Conservation (phyloP, 1,140 invertebrate species). For the Nomia melanderi region DNA sequence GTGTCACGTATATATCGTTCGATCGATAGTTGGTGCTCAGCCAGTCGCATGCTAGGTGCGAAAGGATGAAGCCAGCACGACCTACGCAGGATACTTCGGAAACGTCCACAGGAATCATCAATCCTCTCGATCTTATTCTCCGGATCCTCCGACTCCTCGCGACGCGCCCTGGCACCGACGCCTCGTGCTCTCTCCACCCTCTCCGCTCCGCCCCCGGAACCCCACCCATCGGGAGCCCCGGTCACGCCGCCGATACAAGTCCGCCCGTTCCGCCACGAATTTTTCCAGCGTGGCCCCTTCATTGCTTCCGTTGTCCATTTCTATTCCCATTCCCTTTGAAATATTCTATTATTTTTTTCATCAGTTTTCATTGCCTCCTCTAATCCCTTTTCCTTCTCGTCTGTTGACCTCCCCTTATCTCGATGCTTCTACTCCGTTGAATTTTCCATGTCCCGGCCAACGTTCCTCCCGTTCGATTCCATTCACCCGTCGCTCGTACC, state of each 20-base stretch:
- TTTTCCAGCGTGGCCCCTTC: slow-evolving; percentile 11
- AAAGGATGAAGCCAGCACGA: slow-evolving; percentile 47
- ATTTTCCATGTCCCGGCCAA: slow-evolving; percentile 37
- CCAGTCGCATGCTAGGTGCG: slow-evolving; percentile 48
- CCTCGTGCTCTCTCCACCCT: not conserved
- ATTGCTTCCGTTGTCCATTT: slow-evolving; percentile 5
- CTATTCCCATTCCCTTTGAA: slow-evolving; percentile 40
- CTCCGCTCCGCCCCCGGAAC: not conserved
- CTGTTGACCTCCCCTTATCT: slow-evolving; percentile 58
- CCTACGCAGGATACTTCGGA: slow-evolving; percentile 39
- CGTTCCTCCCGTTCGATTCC: slow-evolving; percentile 6
- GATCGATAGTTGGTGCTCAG: slow-evolving; percentile 54
- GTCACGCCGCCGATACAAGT: not conserved
- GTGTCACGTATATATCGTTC: slow-evolving; percentile 49
- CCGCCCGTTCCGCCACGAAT: not conserved
- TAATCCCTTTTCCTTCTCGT: slow-evolving; percentile 42
- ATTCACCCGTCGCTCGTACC: not conserved
- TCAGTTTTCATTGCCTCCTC: slow-evolving; percentile 49
- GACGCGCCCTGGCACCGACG: not conserved
- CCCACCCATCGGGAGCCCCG: too few relatives aligned
- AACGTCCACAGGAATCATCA: slow-evolving; percentile 30
- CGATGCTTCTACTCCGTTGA: slow-evolving; percentile 40
- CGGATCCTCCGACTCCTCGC: slow-evolving; percentile 9
- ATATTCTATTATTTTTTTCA: slow-evolving; percentile 39
- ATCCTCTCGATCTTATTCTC: slow-evolving; percentile 49